phyloP scores from a whole-genome alignment of 2,797 vertebrate genomes.

The Holocentrus rufus region DNA sequence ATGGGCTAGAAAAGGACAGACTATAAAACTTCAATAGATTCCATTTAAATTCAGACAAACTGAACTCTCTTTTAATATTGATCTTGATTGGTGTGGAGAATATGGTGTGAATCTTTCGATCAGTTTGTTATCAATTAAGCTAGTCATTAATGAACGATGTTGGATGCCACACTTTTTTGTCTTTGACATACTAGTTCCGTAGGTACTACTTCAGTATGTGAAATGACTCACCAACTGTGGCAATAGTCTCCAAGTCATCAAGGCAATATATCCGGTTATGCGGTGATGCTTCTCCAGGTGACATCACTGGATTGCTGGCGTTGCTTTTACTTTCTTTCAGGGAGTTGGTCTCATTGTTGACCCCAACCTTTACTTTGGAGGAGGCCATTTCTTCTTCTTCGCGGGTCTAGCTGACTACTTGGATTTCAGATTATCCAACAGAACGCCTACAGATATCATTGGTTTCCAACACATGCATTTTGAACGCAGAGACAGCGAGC shows the following conservation, averaged over 20 bases:
- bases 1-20: too few species aligned
- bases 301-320: constrained; percentile 48
- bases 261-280: constrained; percentile 75
- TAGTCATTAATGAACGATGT: too few species aligned
- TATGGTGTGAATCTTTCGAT: too few species aligned
- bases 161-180: too few species aligned
- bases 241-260: constrained; percentile 89
- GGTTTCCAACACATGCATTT: constrained; percentile 36
- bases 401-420: constrained; percentile 10
- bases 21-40: too few species aligned
- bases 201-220: neutral
- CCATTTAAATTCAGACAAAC: too few species aligned
- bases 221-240: constrained; percentile 88
- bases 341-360: constrained; percentile 64
- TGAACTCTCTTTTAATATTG: neutral
- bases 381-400: constrained; percentile 74
- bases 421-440: constrained; percentile 17
- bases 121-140: too few species aligned
- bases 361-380: constrained; percentile 73
- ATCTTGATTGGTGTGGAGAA: neutral
- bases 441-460: neutral
- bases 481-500: neutral
- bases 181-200: neutral
- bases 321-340: constrained; percentile 66
- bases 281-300: constrained; percentile 59